Percentiles rank a stretch among this genome's conserved stretches.
Conservation (phyloP, 2,113 vertebrate genomes). For the Chamaea fasciata region DNA sequence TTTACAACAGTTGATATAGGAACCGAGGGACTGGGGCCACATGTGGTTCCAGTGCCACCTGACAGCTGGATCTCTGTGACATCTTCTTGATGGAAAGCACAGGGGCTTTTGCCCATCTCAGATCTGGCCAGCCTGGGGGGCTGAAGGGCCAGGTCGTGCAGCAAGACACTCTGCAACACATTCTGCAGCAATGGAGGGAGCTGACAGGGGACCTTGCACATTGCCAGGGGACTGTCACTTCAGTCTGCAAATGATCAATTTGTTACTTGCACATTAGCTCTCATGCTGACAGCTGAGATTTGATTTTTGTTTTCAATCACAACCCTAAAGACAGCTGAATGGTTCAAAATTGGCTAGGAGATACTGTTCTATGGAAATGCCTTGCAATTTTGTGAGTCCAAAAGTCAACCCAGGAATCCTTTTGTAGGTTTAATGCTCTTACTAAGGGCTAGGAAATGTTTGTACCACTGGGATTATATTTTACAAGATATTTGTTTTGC, state of each 20-base stretch:
- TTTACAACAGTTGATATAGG: background rate
- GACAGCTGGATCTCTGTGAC: background rate
- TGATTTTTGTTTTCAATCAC: background rate
- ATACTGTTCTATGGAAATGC: background rate
- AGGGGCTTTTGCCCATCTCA: background rate
- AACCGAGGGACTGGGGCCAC: background rate
- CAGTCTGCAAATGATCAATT: background rate
- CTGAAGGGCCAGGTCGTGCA: fast-evolving
- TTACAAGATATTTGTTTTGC: background rate
- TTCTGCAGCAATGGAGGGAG: background rate
- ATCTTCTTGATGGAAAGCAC: background rate
- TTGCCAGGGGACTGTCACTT: background rate
- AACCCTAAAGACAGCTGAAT: background rate
- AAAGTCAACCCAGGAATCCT: background rate
- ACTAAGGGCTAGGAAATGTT: background rate
- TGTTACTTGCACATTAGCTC: background rate
- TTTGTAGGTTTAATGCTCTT: background rate
- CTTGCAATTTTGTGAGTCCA: background rate
- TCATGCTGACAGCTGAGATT: background rate
- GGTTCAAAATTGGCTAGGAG: background rate
- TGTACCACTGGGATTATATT: background rate
- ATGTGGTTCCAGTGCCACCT: background rate
- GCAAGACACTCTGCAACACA: fast-evolving
- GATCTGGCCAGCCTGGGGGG: background rate
- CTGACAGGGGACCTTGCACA: background rate